A percentile compares a stretch with the other conserved stretches of the same genome.
These are phyloP conservation scores for Cyprinodon diabolis DNA, from an alignment of 2,797 vertebrate species.

Conservation along the genomic window DNA sequence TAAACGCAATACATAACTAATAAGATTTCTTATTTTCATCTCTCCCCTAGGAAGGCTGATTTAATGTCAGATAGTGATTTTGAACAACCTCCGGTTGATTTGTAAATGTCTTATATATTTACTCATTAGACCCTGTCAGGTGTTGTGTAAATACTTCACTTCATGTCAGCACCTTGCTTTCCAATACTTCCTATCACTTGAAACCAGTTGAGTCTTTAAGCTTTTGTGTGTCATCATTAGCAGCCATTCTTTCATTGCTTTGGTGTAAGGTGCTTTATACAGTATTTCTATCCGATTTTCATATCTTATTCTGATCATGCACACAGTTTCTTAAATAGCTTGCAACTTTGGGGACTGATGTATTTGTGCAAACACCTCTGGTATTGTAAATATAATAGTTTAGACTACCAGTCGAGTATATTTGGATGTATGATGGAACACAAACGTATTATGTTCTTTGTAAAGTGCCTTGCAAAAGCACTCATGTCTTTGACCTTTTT, in stretches of 20 bases:
- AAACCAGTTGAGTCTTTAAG: too few species aligned
- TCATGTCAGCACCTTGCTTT: too few species aligned
- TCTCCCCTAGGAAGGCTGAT: not conserved
- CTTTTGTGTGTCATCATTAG: too few species aligned
- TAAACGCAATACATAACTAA: too few species aligned
- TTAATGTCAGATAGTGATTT: not conserved
- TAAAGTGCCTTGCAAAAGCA: too few species aligned
- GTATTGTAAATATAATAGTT: constrained; percentile 25
- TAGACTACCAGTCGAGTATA: constrained; percentile 24
- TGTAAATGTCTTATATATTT: not conserved
- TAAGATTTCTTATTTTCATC: too few species aligned
- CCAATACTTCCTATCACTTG: too few species aligned
- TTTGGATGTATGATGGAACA: constrained; percentile 19
- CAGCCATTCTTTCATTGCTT: too few species aligned
- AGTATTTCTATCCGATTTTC: too few species aligned
- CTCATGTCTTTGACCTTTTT: too few species aligned
- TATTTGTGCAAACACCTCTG: constrained; percentile 39
- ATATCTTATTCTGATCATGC: not conserved
- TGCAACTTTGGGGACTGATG: constrained; percentile 44
- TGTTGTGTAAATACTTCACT: not conserved
- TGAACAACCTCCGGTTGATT: not conserved
- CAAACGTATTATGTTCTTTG: constrained; percentile 1
- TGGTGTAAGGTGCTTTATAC: too few species aligned
- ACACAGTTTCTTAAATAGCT: constrained; percentile 34
- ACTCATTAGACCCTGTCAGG: not conserved